Evolutionary conservation across 2,113 vertebrate species (phyloP), one percentile per base, ranked within the genome.

Genomic region (Petrocephalus microphthalmus): DNA sequence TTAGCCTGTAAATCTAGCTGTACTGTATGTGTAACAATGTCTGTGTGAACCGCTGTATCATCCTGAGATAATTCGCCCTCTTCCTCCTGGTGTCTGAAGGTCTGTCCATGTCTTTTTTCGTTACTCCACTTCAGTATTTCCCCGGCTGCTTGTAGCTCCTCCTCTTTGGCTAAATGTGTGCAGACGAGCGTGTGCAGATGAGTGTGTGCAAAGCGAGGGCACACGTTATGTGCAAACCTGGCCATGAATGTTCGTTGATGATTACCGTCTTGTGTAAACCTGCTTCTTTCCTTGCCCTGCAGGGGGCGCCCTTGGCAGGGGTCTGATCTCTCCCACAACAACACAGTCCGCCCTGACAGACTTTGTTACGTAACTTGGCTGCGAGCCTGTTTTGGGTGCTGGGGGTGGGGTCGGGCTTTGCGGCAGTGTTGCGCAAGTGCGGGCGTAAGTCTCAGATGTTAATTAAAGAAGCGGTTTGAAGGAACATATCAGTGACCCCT

Each of bases 261-360:
- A 71, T 85, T 78, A 17, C 33, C 6, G 10, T 87, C 10, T 47
- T 22, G 2, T 57, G 54, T 56, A 57, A 60, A 33, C 82, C 82
- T 60, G 54, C 13, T 84, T 78, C 89, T 87, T 7, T 87, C 54
- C 19, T 78, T 84, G 60, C 91, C 86, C 78, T 90, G 71, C 87
- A 42, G 88, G 25, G 90, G 88, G 86, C 86, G 83, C 53, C 84
- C 53, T 88, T 89, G 89, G 71, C 86, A 52, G 86, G 85, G 84
- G 89, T 84, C 74, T 86, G 87, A 17, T 67, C 89, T 78, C 67
- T 53, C 83, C 88, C 90, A 47, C 81, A n/a, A 29, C 2, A 54
- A 74, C 71, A 89, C 88, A 91, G 71, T 88, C 88, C 85, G 87
- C 45, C 89, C 84, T 91, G 91, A 91, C 91, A 89, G 90, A 89